A percentile compares a stretch with the other conserved stretches of the same genome.
phyloP scores from a whole-genome alignment of 1,140 invertebrate genomes.

The Hermatobates lingyangjiaoensis region DNA sequence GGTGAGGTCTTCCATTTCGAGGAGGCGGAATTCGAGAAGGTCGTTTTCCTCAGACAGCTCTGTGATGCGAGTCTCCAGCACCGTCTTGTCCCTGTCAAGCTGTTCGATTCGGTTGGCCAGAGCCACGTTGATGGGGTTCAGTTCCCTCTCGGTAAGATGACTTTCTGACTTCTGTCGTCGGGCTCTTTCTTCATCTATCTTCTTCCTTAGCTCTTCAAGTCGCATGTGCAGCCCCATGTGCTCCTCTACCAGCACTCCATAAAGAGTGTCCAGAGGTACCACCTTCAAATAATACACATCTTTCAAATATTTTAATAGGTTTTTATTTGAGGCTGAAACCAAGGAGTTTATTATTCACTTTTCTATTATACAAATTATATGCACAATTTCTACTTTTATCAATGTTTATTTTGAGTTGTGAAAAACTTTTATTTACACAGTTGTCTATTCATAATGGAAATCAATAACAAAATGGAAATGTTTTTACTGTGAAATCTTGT shows the following conservation, averaged over 20 bases:
- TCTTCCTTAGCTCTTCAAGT: constrained; percentile 10
- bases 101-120: constrained; percentile 12
- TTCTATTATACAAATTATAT: no score
- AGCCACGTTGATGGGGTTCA: constrained; percentile 15
- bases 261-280: constrained; percentile 17
- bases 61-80: constrained; percentile 22
- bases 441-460: no score
- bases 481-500: no score
- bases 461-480: no score
- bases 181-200: constrained; percentile 12
- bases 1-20: constrained; percentile 24
- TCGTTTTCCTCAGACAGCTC: constrained; percentile 27
- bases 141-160: neutral
- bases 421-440: no score
- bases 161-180: constrained; percentile 7
- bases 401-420: no score
- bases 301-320: no score
- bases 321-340: no score
- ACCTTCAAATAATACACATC: no score
- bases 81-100: constrained; percentile 19
- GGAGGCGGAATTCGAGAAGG: constrained; percentile 26
- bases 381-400: no score
- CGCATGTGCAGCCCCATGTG: constrained; percentile 16
- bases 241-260: constrained; percentile 16
- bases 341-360: no score